Base-by-base conservation (phyloP, 2,888 invertebrate genomes). In the Orchesellides sinensis region DNA sequence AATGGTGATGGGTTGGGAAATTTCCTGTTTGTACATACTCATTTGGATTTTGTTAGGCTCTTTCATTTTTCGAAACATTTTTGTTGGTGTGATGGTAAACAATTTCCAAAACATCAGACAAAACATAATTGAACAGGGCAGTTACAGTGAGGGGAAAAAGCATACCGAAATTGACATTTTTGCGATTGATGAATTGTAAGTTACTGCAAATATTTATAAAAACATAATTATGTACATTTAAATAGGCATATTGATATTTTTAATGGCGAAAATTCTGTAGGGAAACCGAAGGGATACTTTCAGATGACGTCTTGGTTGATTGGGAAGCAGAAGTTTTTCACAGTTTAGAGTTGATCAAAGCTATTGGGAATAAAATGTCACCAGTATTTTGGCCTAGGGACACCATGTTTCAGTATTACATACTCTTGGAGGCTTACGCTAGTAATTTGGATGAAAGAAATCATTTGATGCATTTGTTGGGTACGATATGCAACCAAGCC, bases 21-120 rank as follows among this genome's bases (percentile, higher is more conserved):
- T 83, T 25, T 79, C 86, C 0, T 78, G 66, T 35, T 45, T 72
- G 6, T 88, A 83, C 72, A 65, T 84, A 8, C 75, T 88, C 10
- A 63, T 70, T 0, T 88, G 88, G 88, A 83, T 88, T 49, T 81
- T 88, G 1, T 77, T 88, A 10, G 87, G 87, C 14, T 84, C 86
- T 5, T 87, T 88, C 45, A 88, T 88, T 35, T 88, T 88, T 56
- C 79, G 83, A 52, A 88, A 88, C 61, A 87, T 88, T 40, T 88
- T 88, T 47, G 85, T 86, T 5, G 88, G 88, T 19, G 87, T 87
- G 12, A 88, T 88, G 88, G 88, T 87, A 3, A 87, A 85, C 63
- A 87, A 85, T 54, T 87, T 87, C 32, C 87, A 87, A 74, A 86
- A 85, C 49, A 86, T 87, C 49, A 77, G 87, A 3, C 68, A 83